Evolutionary conservation across 2,888 invertebrate species (phyloP), one percentile per base, ranked within the genome.

Genomic region (Pyrrhosoma nymphula): DNA sequence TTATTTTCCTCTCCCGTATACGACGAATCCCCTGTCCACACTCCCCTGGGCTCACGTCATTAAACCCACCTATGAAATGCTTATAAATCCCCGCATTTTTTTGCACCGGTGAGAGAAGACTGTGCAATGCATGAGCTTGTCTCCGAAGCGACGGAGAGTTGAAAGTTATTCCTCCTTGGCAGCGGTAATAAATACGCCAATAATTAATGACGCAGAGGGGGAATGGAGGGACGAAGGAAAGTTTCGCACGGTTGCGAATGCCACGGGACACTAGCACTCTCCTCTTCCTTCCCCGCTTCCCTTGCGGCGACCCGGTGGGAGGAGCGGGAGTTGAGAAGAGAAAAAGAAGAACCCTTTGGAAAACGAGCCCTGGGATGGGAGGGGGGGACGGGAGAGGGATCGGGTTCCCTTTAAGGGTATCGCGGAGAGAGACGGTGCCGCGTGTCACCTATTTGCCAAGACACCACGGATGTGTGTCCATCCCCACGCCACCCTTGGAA

Each of bases 161-260:
- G 63, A 91, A 91, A 91, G 63, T 63, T 47, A 69, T 39, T 35
- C 69, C 69, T n/a, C 75, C 26, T 39, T 47, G 75, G 93, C 93
- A 60, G 47, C 26, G 55, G 47, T 69, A 69, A 93, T 69, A 75
- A 47, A 75, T 93, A 75, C 47, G 55, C 75, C 63, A 60, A 60
- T 93, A 93, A 93, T 93, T 93, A 93, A 93, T 93, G 93, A 75
- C 39, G 39, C 69, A 47, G 26, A 35, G 63, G 91, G 30, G n/a
- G 69, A 26, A 12, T 16, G 18, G 60, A 12, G 39, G 69, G 63
- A 30, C 69, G 39, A 63, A 91, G 69, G 47, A 75, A 39, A 93
- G 93, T 75, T 93, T 93, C 93, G 69, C 93, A 93, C 93, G 69
- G 93, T 93, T 93, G 93, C 75, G 55, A 93, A 75, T 93, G 75